phyloP scores from a whole-genome alignment of 2,888 invertebrate species.

The Conistra vaccinii region DNA sequence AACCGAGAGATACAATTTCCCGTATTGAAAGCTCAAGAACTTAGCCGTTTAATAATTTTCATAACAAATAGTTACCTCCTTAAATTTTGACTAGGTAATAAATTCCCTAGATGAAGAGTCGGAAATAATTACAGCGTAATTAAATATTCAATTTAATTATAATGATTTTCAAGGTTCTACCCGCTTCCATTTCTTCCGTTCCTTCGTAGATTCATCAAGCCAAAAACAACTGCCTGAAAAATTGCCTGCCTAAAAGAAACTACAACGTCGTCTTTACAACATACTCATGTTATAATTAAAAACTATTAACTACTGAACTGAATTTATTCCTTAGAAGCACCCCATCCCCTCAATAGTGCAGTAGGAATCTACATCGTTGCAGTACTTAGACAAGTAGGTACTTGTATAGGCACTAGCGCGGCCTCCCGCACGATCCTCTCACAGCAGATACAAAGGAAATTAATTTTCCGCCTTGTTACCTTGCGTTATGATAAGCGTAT shows the following conservation, averaged over 20 bases:
- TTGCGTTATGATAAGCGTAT: constrained; percentile 53
- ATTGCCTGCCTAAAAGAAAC: too few relatives aligned
- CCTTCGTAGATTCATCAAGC: background rate
- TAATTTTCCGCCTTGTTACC: constrained; percentile 64
- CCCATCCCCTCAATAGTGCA: background rate
- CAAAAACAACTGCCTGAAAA: background rate
- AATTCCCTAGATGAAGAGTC: background rate
- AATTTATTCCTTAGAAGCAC: background rate
- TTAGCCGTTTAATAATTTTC: background rate
- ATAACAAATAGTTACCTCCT: too few relatives aligned
- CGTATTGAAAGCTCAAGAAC: background rate
- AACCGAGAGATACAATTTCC: constrained; percentile 14
- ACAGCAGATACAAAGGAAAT: constrained; percentile 61
- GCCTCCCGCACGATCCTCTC: constrained; percentile 11
- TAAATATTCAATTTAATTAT: background rate
- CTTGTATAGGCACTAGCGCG: constrained; percentile 16
- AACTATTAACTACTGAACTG: background rate
- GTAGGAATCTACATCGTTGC: background rate
- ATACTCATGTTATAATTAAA: too few relatives aligned
- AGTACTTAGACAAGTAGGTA: background rate
- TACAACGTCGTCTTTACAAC: too few relatives aligned
- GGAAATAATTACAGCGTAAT: background rate
- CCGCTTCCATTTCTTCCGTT: background rate
- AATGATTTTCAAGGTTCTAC: background rate
- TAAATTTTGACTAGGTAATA: too few relatives aligned